Conservation (phyloP, 2,113 vertebrate genomes). For the Tragelaphus scriptus region DNA sequence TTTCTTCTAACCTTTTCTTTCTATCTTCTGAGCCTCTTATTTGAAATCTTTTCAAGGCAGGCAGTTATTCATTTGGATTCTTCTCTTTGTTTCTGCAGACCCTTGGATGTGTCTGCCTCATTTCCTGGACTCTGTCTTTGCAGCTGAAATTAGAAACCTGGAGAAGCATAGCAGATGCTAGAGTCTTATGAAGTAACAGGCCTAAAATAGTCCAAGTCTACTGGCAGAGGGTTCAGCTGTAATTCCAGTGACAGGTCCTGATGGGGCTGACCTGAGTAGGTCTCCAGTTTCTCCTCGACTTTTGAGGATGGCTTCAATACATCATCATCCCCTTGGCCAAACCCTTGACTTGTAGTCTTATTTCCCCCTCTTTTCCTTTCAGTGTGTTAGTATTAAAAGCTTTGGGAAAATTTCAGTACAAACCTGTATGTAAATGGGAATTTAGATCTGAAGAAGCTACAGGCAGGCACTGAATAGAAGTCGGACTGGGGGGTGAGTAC, state of each 20-base stretch:
- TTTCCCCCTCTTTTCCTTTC: not conserved
- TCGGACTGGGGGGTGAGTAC: fast-evolving
- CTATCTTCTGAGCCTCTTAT: slow-evolving; percentile 38
- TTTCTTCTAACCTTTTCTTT: slow-evolving; percentile 34
- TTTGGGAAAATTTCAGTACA: not conserved
- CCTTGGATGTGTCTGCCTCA: slow-evolving; percentile 61
- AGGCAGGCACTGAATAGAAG: not conserved
- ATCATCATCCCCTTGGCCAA: not conserved
- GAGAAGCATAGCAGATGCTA: slow-evolving; percentile 56
- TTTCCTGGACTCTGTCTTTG: slow-evolving; percentile 63
- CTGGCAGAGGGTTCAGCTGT: not conserved
- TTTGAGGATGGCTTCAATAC: not conserved
- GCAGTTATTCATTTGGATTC: slow-evolving; percentile 41
- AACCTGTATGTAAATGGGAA: not conserved
- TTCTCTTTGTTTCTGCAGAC: slow-evolving; percentile 56
- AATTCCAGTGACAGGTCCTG: not conserved
- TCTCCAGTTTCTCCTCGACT: not conserved
- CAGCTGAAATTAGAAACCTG: slow-evolving; percentile 69
- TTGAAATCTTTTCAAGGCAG: slow-evolving; percentile 56
- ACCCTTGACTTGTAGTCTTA: not conserved
- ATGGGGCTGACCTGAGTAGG: not conserved
- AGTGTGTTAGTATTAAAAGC: not conserved
- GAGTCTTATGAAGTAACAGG: slow-evolving; percentile 26
- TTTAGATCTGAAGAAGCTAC: not conserved
- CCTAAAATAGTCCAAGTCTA: slow-evolving; percentile 48